Percentiles rank a stretch among this genome's conserved stretches.
Evolutionary conservation across 2,113 vertebrate species (phyloP).

Genomic region (Ptychochromis oligacanthus): DNA sequence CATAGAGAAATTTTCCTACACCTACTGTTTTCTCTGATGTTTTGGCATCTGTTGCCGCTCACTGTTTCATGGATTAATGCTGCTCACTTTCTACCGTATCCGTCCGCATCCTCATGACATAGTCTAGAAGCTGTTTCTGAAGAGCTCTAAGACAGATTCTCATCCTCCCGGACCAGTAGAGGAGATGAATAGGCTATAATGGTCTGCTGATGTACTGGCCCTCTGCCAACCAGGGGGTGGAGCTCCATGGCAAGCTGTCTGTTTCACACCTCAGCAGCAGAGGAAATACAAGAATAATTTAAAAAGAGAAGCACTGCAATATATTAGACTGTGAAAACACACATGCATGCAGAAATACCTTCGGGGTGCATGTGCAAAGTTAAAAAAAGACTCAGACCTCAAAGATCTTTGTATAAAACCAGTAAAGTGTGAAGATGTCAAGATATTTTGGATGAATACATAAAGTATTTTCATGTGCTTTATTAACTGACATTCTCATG

Average conservation of each 20-base stretch:
- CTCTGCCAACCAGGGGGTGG: conserved; percentile 59
- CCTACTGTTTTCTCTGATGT: conserved; percentile 21
- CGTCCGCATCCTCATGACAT: not conserved
- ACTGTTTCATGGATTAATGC: conserved; percentile 10
- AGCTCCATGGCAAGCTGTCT: conserved; percentile 53
- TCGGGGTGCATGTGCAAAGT: conserved; percentile 6
- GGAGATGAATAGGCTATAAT: conserved; percentile 50
- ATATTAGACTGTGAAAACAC: conserved; percentile 23
- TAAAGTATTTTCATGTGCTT: conserved; percentile 5
- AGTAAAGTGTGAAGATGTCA: not conserved
- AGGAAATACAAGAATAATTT: conserved; percentile 53
- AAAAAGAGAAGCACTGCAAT: conserved; percentile 8
- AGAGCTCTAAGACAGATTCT: conserved; percentile 33
- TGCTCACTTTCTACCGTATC: conserved; percentile 14
- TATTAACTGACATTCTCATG: conserved; percentile 32
- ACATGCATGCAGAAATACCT: not conserved
- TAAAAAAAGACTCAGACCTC: conserved; percentile 11
- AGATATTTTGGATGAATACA: not conserved
- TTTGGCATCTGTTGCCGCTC: conserved; percentile 24
- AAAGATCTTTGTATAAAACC: not conserved
- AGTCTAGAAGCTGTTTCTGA: conserved; percentile 12
- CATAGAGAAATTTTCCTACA: conserved; percentile 25
- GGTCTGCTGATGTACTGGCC: conserved; percentile 49
- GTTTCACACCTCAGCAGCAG: conserved; percentile 57
- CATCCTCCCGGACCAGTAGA: conserved; percentile 5